Base-by-base conservation (phyloP, 2,113 vertebrate genomes). In the Phoxinus phoxinus region DNA sequence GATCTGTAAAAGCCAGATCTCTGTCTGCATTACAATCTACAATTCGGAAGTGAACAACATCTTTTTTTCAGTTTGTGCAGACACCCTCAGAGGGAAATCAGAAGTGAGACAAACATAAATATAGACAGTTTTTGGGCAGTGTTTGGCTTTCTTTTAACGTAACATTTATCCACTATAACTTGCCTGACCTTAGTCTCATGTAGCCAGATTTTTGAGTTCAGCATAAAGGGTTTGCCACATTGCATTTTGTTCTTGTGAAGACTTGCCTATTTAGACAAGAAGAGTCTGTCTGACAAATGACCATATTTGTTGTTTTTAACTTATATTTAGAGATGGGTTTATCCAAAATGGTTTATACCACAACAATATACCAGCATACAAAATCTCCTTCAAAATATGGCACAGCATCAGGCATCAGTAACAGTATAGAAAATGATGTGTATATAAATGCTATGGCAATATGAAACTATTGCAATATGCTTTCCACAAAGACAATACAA, bases 21-120 rank as follows among this genome's bases (percentile, higher is more conserved):
- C 12, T 0, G 56, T 61, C 35, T 79, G 77, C 32, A 58, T 21
- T 35, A 12, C 7, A 32, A 13, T 46, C n/a, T 73, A 46, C 41
- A 23, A 15, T 15, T 37, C 65, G 37, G 32, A 17, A 21, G 8
- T 69, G 65, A 2, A 4, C 67, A 23, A 37, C 7, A 69, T 69
- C 9, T 69, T 69, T 69, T 46, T 9, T 37, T 71, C 37, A 58
- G 75, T 37, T 37, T 59, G 32, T 23, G 21, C 12, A 32, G 74
- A 77, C 27, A 23, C 27, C 27, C 48, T 77, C 17, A 32, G 48
- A 51, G 6, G 17, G 46, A 77, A 56, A 32, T 51, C 48, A 77
- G 51, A 77, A 44, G 37, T 73, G 37, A 73, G 71, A 44, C 37
- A 46, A 72, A 44, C 69, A 21, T 23, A 72, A 73, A 73, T n/a